These are phyloP conservation scores for Chrysoperla carnea DNA, from an alignment of 1,140 invertebrate genomes.

Conservation along the genomic window DNA sequence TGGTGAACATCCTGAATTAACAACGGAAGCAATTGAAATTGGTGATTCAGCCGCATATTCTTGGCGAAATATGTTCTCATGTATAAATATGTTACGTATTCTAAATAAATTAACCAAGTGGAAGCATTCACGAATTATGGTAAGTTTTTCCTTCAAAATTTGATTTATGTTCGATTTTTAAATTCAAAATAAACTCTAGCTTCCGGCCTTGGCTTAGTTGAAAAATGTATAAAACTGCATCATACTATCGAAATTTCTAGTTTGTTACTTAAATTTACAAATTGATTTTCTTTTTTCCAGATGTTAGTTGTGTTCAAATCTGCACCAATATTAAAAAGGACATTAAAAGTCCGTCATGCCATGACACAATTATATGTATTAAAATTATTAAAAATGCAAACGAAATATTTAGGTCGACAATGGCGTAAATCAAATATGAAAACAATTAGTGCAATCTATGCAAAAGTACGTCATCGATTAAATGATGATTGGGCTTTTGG, in stretches of 20 bases:
- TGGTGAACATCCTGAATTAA: constrained; percentile 88
- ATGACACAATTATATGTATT: constrained; percentile 98
- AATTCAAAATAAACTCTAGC: no score
- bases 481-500: constrained; percentile 99
- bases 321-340: constrained; percentile 92
- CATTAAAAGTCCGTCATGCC: constrained; percentile 86
- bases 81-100: constrained; percentile 91
- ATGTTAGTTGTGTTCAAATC: constrained; percentile 99
- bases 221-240: no score
- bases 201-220: no score
- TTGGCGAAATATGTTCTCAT: constrained; percentile 97
- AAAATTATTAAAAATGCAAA: constrained; percentile 98
- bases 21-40: constrained; percentile 81
- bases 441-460: constrained; percentile 97
- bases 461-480: constrained; percentile 84
- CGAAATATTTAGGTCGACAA: constrained; percentile 94
- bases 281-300: constrained; percentile 29
- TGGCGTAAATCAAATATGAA: constrained; percentile 99
- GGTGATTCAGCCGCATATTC: constrained; percentile 76
- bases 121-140: constrained; percentile 98
- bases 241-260: no score
- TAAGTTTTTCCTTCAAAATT: constrained; percentile 18
- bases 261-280: no score
- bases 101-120: constrained; percentile 98
- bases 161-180: neutral